Evolutionary conservation across 1,140 invertebrate genomes (phyloP).

Genomic region (Campoletis sonorensis): DNA sequence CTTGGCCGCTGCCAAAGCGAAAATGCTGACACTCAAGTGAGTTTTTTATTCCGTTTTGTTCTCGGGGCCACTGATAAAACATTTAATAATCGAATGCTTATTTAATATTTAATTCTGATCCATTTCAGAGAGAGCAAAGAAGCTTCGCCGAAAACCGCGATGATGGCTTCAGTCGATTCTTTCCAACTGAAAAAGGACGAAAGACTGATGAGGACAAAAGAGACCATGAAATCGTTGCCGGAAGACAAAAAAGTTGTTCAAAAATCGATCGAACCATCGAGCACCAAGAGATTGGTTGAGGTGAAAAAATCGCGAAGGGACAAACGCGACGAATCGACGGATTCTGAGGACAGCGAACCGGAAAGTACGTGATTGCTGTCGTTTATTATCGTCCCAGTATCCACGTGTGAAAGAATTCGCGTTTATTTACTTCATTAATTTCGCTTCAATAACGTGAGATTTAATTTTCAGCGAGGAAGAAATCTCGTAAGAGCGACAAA

Average conservation of each 20-base stretch:
- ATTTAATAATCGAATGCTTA: background rate
- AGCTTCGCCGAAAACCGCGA: constrained; percentile 65
- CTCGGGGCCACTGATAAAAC: background rate
- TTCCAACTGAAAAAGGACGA: constrained; percentile 74
- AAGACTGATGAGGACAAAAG: constrained; percentile 48
- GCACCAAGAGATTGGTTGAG: constrained; percentile 69
- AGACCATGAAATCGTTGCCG: constrained; percentile 54
- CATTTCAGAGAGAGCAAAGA: constrained; percentile 67
- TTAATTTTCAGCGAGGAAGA: constrained; percentile 69
- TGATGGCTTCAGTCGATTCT: constrained; percentile 60
- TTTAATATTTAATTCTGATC: background rate
- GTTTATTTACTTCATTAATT: constrained; percentile 31
- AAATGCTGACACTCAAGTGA: constrained; percentile 67
- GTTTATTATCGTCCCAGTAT: too few relatives aligned
- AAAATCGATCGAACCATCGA: constrained; percentile 62
- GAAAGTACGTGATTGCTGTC: constrained; percentile 59
- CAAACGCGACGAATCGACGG: constrained; percentile 73
- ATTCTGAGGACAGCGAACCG: constrained; percentile 76
- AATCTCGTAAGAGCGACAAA: constrained; percentile 71
- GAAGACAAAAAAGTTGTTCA: constrained; percentile 70
- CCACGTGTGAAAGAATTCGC: too few relatives aligned
- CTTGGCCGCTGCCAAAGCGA: constrained; percentile 72
- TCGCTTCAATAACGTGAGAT: background rate
- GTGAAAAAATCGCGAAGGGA: constrained; percentile 73
- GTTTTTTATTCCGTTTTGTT: constrained; percentile 35